phyloP scores from a whole-genome alignment of 1,140 invertebrate species.

The Micrasema minimum region DNA sequence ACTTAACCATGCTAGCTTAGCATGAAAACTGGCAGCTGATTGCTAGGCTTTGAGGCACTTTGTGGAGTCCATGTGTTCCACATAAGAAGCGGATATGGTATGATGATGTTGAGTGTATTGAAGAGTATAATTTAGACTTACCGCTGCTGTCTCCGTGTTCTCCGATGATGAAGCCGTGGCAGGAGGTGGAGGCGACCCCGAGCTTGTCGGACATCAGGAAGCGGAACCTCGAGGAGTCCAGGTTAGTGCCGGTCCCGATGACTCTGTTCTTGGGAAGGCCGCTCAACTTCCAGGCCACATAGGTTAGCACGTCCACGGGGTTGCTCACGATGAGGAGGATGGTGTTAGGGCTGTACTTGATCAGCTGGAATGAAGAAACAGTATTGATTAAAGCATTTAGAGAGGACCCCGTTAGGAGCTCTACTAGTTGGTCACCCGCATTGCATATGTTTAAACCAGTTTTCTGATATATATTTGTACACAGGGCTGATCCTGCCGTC shows the following conservation, averaged over 20 bases:
- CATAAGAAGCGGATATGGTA: no score
- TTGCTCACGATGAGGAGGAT: conserved; percentile 91
- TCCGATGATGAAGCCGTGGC: conserved; percentile 89
- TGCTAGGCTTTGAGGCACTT: no score
- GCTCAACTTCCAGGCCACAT: conserved; percentile 93
- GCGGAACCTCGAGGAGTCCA: conserved; percentile 91
- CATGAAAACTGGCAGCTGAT: no score
- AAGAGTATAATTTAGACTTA: no score
- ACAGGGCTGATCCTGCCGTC: conserved; percentile 83
- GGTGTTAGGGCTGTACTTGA: conserved; percentile 87
- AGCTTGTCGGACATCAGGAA: conserved; percentile 87
- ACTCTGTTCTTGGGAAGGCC: conserved; percentile 87
- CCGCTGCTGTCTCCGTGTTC: conserved; percentile 76
- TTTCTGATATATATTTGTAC: no score
- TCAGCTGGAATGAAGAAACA: conserved; percentile 63
- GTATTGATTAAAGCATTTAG: no score
- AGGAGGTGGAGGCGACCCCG: conserved; percentile 81
- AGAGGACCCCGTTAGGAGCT: no score
- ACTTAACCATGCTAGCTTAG: no score
- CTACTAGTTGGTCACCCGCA: no score
- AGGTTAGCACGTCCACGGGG: conserved; percentile 90
- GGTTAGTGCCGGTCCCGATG: conserved; percentile 90
- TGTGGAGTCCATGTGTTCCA: no score
- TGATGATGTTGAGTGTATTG: no score
- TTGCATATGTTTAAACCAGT: no score